Evolutionary conservation across 2,888 invertebrate genomes (phyloP), one percentile per base, ranked within the genome.

Genomic region (Aplocera efformata): DNA sequence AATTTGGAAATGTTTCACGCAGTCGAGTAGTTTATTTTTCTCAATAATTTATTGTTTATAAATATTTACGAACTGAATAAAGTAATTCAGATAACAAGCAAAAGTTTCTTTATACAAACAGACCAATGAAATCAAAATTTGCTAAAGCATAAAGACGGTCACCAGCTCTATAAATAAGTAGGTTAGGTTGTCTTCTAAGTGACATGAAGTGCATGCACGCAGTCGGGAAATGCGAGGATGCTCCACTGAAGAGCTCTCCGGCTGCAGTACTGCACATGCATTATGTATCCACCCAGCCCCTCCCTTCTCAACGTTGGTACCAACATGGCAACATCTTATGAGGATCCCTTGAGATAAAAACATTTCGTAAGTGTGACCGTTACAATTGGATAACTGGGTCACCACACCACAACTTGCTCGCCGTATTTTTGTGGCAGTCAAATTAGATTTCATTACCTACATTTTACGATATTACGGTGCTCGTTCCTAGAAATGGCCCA

Each of bases 241-340:
- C 70, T 76, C 63, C 58, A 53, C 63, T 66, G 66, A 62, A 75
- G 73, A 60, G 71, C 63, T 60, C 73, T 77, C 50, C 54, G 42
- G 44, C 56, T 53, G 54, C 51, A 17, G 60, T 58, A 58, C 64
- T 59, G 56, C 68, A 61, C 60, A 64, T 79, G 72, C 76, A 78
- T 76, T 69, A 69, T 63, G 65, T 63, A 64, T 60, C 56, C 48
- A 54, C 40, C 29, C 13, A 29, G 11, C 32, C 32, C 9, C 32
- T 28, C 28, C 31, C 32, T 36, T 32, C 31, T 23, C 26, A 22
- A 23, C 9, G 6, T 25, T 20, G 20, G 20, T n/a, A 13, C 5
- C 9, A 6, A 35, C 26, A 33, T 33, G 26, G 27, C 22, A 9
- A 27, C 6, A 10, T 27, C n/a, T 11, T 20, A 31, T 22, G 38